Evolutionary conservation across 2,888 invertebrate genomes (phyloP).

Genomic region (Spicauda simplicius): DNA sequence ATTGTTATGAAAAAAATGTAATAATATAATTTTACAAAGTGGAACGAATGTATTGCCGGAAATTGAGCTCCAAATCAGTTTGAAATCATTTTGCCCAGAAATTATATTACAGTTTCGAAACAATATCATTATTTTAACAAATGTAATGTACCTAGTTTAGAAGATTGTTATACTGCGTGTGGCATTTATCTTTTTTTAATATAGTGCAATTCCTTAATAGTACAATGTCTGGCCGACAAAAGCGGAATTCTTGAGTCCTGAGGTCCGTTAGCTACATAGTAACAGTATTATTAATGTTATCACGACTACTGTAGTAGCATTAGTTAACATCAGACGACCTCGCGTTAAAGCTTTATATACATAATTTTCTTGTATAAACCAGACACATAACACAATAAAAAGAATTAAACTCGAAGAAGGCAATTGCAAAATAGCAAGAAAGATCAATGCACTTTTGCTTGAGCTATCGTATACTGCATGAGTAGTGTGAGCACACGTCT

Average conservation of each 20-base stretch:
- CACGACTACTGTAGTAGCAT: background rate
- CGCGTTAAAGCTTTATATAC: background rate
- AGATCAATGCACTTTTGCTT: conserved; percentile 32
- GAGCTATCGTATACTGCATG: conserved; percentile 17
- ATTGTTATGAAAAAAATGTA: conserved; percentile 30
- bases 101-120: conserved; percentile 20
- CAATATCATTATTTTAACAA: conserved; percentile 9
- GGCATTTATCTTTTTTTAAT: background rate
- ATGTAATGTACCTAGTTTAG: background rate
- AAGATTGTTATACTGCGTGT: background rate
- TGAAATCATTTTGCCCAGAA: conserved; percentile 16
- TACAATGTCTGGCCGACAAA: too few species aligned
- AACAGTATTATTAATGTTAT: too few species aligned
- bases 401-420: conserved; percentile 2
- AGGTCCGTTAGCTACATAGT: too few species aligned
- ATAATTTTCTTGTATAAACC: background rate
- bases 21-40: conserved; percentile 34
- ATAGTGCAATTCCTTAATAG: too few species aligned
- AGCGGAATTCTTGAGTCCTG: too few species aligned
- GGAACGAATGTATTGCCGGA: conserved; percentile 23
- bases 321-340: background rate
- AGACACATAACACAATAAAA: conserved; percentile 9
- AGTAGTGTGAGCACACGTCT: background rate
- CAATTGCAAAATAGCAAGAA: conserved; percentile 26
- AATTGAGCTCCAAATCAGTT: conserved; percentile 16